Base-by-base conservation (phyloP, 2,113 vertebrate species). In the Sigmodon hispidus region DNA sequence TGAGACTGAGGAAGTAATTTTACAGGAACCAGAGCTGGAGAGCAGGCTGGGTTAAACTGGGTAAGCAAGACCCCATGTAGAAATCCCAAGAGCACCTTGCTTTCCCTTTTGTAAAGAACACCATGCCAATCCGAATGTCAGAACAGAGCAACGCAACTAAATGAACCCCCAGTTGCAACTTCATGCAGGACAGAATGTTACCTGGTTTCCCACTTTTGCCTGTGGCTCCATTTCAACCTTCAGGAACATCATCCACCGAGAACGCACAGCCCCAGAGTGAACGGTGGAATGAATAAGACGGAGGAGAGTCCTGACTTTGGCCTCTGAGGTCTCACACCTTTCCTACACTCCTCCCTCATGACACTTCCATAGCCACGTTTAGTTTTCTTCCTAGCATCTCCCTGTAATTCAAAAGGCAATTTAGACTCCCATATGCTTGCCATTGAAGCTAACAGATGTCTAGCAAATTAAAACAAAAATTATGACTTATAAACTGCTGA, bases 401-500 rank as follows among this genome's bases (percentile, higher is more conserved):
- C 94, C 93, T 97, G 95, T 98, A 97, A 98, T 95, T 97, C 97
- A 97, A 95, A 96, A 97, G 93, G 97, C 94, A 97, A 95, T 96
- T 97, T 96, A 97, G 87, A 97, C 59, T 97, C 92, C 96, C 97
- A 98, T 97, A 98, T 96, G 97, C 97, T 95, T 97, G 96, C 95
- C 97, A 97, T 97, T 63, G 97, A 97, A 98, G 94, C 73, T 93
- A 98, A 97, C 97, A 98, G 97, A 98, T 97, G 98, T 96, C 98
- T 97, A 98, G 94, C 94, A 98, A 98, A 98, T 98, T 98, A 98
- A 98, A 98, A 97, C 91, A 98, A 97, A 98, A 98, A 98, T 98
- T 97, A 98, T 97, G 97, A 98, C 96, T 97, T 87, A 96, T 96
- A 97, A 98, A 97, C 96, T 89, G 94, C 96, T 97, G 97, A 97